Conservation (phyloP, 2,888 invertebrate genomes). For the Empis livida region DNA sequence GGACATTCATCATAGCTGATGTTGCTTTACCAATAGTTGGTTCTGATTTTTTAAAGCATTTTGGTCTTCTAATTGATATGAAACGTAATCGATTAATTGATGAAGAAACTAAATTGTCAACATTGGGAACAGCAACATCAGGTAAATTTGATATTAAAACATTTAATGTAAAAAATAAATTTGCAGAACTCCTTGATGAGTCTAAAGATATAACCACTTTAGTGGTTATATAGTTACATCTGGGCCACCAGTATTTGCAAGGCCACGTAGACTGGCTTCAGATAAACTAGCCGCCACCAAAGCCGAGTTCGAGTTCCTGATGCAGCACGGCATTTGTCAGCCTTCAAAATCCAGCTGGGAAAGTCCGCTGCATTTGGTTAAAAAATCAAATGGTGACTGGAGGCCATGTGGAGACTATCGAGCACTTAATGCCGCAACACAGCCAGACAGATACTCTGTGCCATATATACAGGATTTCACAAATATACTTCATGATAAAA, state of each 20-base stretch:
- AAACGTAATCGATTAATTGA: background rate
- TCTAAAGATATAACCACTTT: background rate
- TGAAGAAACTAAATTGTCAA: background rate
- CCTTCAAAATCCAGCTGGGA: background rate
- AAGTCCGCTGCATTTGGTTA: background rate
- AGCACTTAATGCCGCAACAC: conserved; percentile 17
- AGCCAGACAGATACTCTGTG: conserved; percentile 23
- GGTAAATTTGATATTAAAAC: background rate
- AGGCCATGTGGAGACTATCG: conserved; percentile 23
- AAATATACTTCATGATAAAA: no score
- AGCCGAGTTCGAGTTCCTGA: background rate
- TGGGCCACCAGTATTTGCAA: conserved; percentile 7
- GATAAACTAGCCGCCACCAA: conserved; percentile 4
- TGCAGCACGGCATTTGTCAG: background rate
- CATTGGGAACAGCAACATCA: background rate
- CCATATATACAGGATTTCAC: conserved; percentile 20
- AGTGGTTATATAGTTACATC: no score
- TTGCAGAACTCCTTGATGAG: background rate
- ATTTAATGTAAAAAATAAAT: background rate
- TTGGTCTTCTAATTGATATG: conserved; percentile 2
- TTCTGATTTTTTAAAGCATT: conserved; percentile 5
- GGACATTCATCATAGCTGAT: conserved; percentile 4
- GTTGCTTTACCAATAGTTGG: conserved; percentile 3
- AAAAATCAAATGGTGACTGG: conserved; percentile 10
- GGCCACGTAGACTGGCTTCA: conserved; percentile 6